Base-by-base conservation (phyloP, 2,888 invertebrate genomes). In the Deilephila elpenor region DNA sequence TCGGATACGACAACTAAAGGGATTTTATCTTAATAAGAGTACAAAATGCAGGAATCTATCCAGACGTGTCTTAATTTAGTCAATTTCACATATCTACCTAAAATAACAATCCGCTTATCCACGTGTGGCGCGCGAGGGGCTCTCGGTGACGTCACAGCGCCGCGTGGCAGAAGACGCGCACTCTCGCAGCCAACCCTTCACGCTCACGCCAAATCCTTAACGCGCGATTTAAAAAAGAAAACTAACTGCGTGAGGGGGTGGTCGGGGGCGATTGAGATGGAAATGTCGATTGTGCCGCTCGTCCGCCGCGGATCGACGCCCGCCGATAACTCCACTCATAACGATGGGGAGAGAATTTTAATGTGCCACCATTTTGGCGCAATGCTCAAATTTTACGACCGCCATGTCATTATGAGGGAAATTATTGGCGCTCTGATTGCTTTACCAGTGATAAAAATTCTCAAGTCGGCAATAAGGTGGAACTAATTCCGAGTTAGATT, bases 351-450 rank as follows among this genome's bases (percentile, higher is more conserved):
- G 94, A 91, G 94, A 94, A 94, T 94, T 94, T 94, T 94, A 94
- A 94, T 94, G 94, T 92, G 89, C 93, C 92, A 93, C 94, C 94
- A 94, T 94, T 94, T 93, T 93, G 93, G 93, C 93, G 93, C 94
- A 93, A 93, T 93, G 94, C 93, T 94, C 93, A 94, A 94, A 94
- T 94, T 94, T 94, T 94, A 94, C 91, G 94, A 93, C 90, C 93
- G 82, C 88, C 86, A 83, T 91, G 93, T 94, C 94, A 94, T 94
- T 94, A 94, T 93, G 93, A 94, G 91, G 92, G 94, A 93, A 94
- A 94, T 94, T 94, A 94, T 94, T 93, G 94, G 94, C 92, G 91
- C 93, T 93, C 93, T 94, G 94, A 94, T 94, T 94, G 93, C 94
- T 92, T 92, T 89, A 88, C 88, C 92, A 88, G 94, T 94, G 93